Evolutionary conservation across 2,888 invertebrate genomes (phyloP), one percentile per base, ranked within the genome.

Genomic region (Gari tellinella): DNA sequence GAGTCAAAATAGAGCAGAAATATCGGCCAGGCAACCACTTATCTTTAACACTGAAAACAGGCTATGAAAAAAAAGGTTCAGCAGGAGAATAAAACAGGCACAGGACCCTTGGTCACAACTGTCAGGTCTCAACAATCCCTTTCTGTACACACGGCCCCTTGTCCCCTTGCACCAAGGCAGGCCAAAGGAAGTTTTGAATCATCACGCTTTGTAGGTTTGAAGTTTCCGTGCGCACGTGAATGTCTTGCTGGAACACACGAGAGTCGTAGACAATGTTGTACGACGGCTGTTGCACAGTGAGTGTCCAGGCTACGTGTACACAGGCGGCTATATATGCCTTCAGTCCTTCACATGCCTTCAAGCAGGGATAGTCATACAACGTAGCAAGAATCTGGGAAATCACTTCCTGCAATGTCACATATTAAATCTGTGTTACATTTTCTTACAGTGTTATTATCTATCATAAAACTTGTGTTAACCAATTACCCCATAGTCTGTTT

Each of bases 301-400:
- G 93, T 74, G 95, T 94, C 98, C 98, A 98, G 3, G 97, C 96
- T n/a, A 97, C 94, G 70, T 96, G 94, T 46, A 97, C 96, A 72
- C 96, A 95, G 45, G 96, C 95, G 37, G 95, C 94, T 60, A 97
- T 95, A 91, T 97, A 97, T 83, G 95, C 94, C 86, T 95, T 94
- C 65, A 98, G 94, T 31, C 96, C 95, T 0, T 94, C 94, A 90
- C 97, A 97, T 0, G 94, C 93, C 81, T 95, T 95, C 87, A 99
- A 93, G 91, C 97, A 96, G 38, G 97, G 97, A 93, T 98, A 99
- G 93, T 98, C 98, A 89, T 96, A 97, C 19, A 99, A 94, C 0
- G 98, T 98, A 81, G 95, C 95, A 92, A 97, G 95, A 79, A 99
- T 95, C 93, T 96, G 95, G 37, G 93, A 91, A 74, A 93, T 93